Evolutionary conservation across 2,797 vertebrate genomes (phyloP).

Genomic region (Ceryle rudis): DNA sequence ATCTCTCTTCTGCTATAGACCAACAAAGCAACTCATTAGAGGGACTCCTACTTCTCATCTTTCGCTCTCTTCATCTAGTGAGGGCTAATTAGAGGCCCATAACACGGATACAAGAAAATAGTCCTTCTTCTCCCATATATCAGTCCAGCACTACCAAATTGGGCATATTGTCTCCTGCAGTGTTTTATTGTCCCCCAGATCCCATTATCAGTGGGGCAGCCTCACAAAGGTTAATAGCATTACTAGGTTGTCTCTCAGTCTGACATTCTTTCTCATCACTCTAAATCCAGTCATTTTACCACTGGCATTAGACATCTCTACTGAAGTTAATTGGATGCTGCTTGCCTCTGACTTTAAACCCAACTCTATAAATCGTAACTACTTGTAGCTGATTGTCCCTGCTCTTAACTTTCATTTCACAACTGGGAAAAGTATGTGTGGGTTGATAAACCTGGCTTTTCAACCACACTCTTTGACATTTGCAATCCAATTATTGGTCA

Average conservation of each 20-base stretch:
- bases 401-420: conserved; percentile 12
- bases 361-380: conserved; percentile 19
- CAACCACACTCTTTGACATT: conserved; percentile 30
- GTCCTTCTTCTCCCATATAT: not conserved
- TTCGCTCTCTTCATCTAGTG: not conserved
- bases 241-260: not conserved
- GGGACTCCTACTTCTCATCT: not conserved
- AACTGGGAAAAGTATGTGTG: not conserved
- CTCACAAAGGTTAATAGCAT: conserved; percentile 13
- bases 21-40: not conserved
- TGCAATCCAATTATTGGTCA: conserved; percentile 38
- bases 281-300: not conserved
- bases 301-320: not conserved
- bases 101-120: not conserved
- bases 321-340: conserved; percentile 17
- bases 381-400: not conserved
- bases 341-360: not conserved
- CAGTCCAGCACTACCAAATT: not conserved
- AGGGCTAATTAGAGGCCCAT: conserved; percentile 9
- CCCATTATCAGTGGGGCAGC: not conserved
- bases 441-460: conserved; percentile 3
- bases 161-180: not conserved
- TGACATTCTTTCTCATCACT: conserved; percentile 1
- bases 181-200: conserved; percentile 10
- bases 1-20: not conserved